Conservation (phyloP, 2,113 vertebrate genomes). For the Tretioscincus oriximinensis region DNA sequence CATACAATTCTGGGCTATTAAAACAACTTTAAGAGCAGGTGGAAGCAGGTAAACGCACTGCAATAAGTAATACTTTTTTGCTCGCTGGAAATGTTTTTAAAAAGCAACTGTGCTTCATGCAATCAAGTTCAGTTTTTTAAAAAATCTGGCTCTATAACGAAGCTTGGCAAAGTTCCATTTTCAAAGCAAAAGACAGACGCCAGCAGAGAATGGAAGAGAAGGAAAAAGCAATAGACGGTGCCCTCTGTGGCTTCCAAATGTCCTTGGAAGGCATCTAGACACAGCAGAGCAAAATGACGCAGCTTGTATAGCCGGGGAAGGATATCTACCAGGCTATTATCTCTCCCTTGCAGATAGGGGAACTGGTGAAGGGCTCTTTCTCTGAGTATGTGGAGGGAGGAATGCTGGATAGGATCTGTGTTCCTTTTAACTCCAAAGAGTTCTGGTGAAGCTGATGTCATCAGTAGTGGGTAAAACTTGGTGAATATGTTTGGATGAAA, state of each 20-base stretch:
- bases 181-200: slow-evolving; percentile 13
- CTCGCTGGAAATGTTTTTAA: not conserved
- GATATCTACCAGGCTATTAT: too few species aligned
- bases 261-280: not conserved
- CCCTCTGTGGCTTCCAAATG: slow-evolving; percentile 32
- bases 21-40: not conserved
- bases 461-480: too few species aligned
- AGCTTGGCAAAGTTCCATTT: slow-evolving; percentile 12
- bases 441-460: too few species aligned
- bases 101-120: not conserved
- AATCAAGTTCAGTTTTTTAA: not conserved
- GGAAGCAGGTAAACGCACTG: not conserved
- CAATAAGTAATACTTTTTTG: not conserved
- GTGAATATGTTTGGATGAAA: too few species aligned
- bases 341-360: too few species aligned
- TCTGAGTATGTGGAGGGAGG: too few species aligned
- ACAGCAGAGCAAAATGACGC: not conserved
- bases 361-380: too few species aligned
- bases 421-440: too few species aligned
- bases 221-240: slow-evolving; percentile 23
- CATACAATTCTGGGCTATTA: not conserved
- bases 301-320: not conserved
- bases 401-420: too few species aligned
- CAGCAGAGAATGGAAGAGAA: not conserved
- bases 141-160: not conserved